These are phyloP conservation scores for Nannobrachium achirus DNA, from an alignment of 2,113 vertebrate genomes.

Conservation along the genomic window DNA sequence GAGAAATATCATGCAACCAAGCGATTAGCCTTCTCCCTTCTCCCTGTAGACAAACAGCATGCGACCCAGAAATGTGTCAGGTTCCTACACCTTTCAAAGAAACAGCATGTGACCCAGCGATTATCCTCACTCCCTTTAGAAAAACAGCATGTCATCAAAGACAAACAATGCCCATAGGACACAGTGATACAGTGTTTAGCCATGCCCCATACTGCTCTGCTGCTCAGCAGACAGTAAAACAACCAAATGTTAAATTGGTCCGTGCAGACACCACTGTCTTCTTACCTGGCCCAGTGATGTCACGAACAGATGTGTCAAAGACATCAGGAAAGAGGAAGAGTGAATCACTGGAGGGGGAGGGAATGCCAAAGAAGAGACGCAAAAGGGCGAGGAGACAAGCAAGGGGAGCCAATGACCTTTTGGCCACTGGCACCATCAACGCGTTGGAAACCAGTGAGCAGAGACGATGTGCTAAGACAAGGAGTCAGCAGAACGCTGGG, in stretches of 20 bases:
- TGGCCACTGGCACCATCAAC: background rate
- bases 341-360: background rate
- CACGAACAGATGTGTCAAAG: constrained; percentile 16
- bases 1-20: constrained; percentile 36
- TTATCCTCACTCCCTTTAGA: constrained; percentile 55
- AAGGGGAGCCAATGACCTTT: background rate
- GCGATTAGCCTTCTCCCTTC: constrained; percentile 47
- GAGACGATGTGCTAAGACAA: background rate
- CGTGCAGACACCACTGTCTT: background rate
- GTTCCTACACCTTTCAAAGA: constrained; percentile 29
- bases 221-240: constrained; percentile 28
- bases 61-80: constrained; percentile 31
- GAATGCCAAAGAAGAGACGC: constrained; percentile 36
- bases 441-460: background rate
- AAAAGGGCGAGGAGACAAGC: constrained; percentile 45
- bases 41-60: constrained; percentile 35
- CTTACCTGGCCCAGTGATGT: background rate
- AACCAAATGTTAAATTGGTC: constrained; percentile 10
- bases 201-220: constrained; percentile 28
- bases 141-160: constrained; percentile 43
- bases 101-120: constrained; percentile 49
- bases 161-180: constrained; percentile 61
- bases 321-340: constrained; percentile 41
- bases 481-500: background rate
- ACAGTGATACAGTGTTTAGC: constrained; percentile 2